Base-by-base conservation (phyloP, 2,113 vertebrate genomes). In the Bombycilla garrulus region DNA sequence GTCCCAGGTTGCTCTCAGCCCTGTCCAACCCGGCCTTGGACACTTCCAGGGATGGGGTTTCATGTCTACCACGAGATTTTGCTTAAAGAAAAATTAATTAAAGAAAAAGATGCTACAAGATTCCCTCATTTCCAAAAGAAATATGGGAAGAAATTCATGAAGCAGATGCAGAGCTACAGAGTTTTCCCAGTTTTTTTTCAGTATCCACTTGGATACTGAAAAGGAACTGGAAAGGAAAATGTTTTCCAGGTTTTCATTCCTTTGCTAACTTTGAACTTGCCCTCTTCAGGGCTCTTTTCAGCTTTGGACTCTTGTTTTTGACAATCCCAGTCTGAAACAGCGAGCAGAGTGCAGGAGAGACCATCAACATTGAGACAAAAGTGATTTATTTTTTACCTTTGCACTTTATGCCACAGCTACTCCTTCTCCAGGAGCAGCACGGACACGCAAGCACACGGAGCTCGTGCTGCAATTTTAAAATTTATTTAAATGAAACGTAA, bases 401-500 rank as follows among this genome's bases (percentile, higher is more conserved):
- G 14, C 26, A 47, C 47, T 73, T 82, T 13, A 23, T 38, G 79
- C 36, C n/a, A 67, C 25, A 40, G 48, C 14, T 5, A 3, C n/a
- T 47, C 23, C n/a, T 88, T 44, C 44, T 56, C 15, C 44, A 48
- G 51, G 66, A 82, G 74, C 6, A 31, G 22, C 5, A 15, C 0
- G 11, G 58, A 33, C 35, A 57, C 0, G 1, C 33, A 62, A 72
- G 50, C 36, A 44, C 45, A 25, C 4, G 16, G 35, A 84, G 64
- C 56, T 61, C 21, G 6, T 57, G 73, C 33, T 70, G 88, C 87
- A 91, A 45, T 11, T 86, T 73, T 61, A 73, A 81, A 89, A 95
- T 92, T 83, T 95, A 96, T 94, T 96, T 82, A 88, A 92, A 84
- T 61, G 3, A 91, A 96, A 70, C 5, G 11, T 86, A 95, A 97